These are phyloP conservation scores for Melanotaenia maccullochi DNA, from an alignment of 2,797 vertebrate species.

Conservation along the genomic window DNA sequence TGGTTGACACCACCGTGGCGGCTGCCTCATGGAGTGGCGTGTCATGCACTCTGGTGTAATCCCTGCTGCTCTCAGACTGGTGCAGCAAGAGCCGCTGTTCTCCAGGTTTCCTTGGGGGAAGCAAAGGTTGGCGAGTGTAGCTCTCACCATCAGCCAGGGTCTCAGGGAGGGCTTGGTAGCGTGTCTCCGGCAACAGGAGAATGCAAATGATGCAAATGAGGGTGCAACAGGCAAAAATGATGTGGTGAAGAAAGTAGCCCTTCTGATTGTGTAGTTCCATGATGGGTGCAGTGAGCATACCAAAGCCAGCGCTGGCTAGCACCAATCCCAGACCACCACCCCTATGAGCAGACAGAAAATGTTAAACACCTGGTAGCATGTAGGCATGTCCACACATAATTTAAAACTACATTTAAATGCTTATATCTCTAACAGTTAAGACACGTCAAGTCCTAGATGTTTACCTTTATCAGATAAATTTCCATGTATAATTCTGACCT, in stretches of 20 bases:
- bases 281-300: constrained; percentile 95
- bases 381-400: not conserved
- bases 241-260: constrained; percentile 97
- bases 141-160: constrained; percentile 90
- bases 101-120: constrained; percentile 86
- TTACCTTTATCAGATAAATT: not conserved
- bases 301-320: constrained; percentile 94
- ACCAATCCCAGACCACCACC: constrained; percentile 93
- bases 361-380: constrained; percentile 7
- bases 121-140: constrained; percentile 91
- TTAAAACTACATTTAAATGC: not conserved
- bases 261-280: constrained; percentile 99
- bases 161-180: constrained; percentile 91
- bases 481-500: not conserved
- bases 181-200: constrained; percentile 93
- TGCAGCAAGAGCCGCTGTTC: constrained; percentile 90
- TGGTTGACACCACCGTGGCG: constrained; percentile 82
- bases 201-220: constrained; percentile 99
- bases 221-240: constrained; percentile 98
- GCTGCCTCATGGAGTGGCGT: constrained; percentile 81
- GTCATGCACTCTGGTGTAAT: constrained; percentile 89
- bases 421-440: not conserved
- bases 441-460: not conserved
- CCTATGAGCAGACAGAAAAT: constrained; percentile 71
- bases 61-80: constrained; percentile 89